Percentiles rank a stretch among this genome's conserved stretches.
Evolutionary conservation across 2,113 vertebrate species (phyloP).

Genomic region (Spheniscus mendiculus): DNA sequence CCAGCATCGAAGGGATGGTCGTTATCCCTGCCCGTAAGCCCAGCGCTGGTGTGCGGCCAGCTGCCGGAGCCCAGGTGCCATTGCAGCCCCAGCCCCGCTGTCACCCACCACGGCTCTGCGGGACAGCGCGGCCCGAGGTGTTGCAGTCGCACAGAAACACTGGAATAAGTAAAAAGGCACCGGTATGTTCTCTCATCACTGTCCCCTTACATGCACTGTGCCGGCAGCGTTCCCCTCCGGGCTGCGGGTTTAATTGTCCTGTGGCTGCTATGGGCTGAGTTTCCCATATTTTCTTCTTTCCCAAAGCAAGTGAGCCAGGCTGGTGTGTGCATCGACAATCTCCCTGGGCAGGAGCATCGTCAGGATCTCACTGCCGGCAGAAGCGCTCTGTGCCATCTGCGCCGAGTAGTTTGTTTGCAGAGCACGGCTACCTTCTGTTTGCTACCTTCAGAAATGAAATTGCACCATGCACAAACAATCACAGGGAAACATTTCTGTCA

Average conservation of each 20-base stretch:
- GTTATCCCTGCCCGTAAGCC: fast-evolving
- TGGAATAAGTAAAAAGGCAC: not conserved
- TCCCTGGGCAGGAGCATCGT: not conserved
- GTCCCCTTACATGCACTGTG: fast-evolving
- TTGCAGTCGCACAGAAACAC: fast-evolving
- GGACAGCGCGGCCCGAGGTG: fast-evolving
- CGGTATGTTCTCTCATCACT: fast-evolving
- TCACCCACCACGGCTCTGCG: not conserved
- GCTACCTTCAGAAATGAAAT: not conserved
- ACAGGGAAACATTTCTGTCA: not conserved
- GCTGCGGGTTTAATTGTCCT: fast-evolving
- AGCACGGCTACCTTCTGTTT: constrained; percentile 27
- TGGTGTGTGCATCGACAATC: fast-evolving
- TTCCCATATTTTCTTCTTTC: not conserved
- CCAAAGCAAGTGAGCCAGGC: not conserved
- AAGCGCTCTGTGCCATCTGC: not conserved
- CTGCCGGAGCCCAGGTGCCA: not conserved
- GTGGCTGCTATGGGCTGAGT: fast-evolving
- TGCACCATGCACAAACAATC: not conserved
- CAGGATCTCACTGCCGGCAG: not conserved
- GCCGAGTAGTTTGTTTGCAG: not conserved
- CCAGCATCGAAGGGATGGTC: fast-evolving
- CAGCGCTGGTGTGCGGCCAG: not conserved
- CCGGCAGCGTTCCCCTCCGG: fast-evolving
- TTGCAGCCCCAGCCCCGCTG: not conserved